Percentiles rank a stretch among this genome's conserved stretches.
Conservation (phyloP, 2,888 invertebrate species). For the Andrena dorsata region DNA sequence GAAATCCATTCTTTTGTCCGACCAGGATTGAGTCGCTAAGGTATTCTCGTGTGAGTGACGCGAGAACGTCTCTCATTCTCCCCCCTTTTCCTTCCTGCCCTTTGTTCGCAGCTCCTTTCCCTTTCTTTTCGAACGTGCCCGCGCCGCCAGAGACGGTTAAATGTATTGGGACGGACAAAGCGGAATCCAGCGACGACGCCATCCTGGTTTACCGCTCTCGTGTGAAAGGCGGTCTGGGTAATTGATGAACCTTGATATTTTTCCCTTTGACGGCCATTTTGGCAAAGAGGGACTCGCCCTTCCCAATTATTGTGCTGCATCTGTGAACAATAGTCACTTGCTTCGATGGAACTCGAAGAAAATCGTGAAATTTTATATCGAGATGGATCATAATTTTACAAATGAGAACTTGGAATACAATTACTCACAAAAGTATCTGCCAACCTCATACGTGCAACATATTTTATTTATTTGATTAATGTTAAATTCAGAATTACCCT, state of each 20-base stretch:
- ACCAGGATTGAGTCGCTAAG: slow-evolving; percentile 67
- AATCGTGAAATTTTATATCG: too few relatives aligned
- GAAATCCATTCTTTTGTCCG: slow-evolving; percentile 70
- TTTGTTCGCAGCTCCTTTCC: slow-evolving; percentile 44
- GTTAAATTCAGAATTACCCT: too few relatives aligned
- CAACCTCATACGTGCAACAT: too few relatives aligned
- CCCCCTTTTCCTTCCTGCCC: slow-evolving; percentile 28
- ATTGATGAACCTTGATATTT: slow-evolving; percentile 56
- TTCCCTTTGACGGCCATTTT: not conserved
- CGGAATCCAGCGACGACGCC: slow-evolving; percentile 51
- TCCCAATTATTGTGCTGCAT: not conserved
- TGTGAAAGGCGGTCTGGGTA: slow-evolving; percentile 43
- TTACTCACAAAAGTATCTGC: too few relatives aligned
- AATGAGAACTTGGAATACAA: too few relatives aligned
- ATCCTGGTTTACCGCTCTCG: slow-evolving; percentile 51
- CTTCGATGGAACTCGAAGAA: too few relatives aligned
- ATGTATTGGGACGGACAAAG: slow-evolving; percentile 57
- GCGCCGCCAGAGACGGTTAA: slow-evolving; percentile 47
- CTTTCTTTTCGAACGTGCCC: slow-evolving; percentile 20
- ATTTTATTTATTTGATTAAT: too few relatives aligned
- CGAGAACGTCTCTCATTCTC: slow-evolving; percentile 72
- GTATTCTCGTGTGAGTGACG: slow-evolving; percentile 75
- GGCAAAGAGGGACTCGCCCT: not conserved
- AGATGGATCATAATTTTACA: too few relatives aligned
- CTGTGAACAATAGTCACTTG: too few relatives aligned